These are phyloP conservation scores for Cisticola juncidis DNA, from an alignment of 2,113 vertebrate genomes.

Conservation along the genomic window DNA sequence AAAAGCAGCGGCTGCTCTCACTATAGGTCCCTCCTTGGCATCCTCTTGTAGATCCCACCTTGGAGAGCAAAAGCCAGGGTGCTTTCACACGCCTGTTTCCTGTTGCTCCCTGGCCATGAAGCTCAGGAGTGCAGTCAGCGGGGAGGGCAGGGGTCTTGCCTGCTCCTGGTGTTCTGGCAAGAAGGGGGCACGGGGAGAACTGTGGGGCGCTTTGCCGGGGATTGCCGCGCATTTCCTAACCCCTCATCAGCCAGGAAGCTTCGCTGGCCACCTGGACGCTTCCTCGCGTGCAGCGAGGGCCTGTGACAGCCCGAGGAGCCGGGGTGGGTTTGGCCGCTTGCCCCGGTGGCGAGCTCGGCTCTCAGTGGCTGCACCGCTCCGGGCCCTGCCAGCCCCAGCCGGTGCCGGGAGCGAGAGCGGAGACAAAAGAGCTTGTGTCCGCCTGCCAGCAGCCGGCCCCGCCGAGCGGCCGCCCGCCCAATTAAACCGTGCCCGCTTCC, in stretches of 20 bases:
- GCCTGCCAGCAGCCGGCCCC: slow-evolving; percentile 62
- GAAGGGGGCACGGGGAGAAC: neutral
- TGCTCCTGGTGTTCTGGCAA: neutral
- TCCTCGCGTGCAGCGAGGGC: slow-evolving; percentile 7
- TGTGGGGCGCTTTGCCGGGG: neutral
- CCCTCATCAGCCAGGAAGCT: neutral
- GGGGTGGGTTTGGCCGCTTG: slow-evolving; percentile 43
- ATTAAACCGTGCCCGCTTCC: slow-evolving; percentile 62
- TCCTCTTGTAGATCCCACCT: neutral
- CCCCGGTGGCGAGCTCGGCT: slow-evolving; percentile 37
- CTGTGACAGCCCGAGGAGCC: neutral
- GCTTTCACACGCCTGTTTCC: neutral
- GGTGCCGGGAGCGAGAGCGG: slow-evolving; percentile 34
- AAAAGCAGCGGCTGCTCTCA: rapidly evolving
- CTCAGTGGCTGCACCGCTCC: slow-evolving; percentile 45
- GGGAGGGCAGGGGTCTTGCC: rapidly evolving
- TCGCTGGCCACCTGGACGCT: slow-evolving; percentile 17
- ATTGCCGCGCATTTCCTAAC: neutral
- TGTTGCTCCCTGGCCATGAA: rapidly evolving
- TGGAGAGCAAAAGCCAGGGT: neutral
- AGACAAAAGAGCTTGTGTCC: slow-evolving; percentile 69
- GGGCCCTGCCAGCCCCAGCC: slow-evolving; percentile 59
- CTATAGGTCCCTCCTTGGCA: neutral
- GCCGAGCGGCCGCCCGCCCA: slow-evolving; percentile 49
- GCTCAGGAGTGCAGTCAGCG: rapidly evolving